Percentiles rank a stretch among this genome's conserved stretches.
Evolutionary conservation across 1,140 invertebrate genomes (phyloP).

Genomic region (Drosophila melanica): DNA sequence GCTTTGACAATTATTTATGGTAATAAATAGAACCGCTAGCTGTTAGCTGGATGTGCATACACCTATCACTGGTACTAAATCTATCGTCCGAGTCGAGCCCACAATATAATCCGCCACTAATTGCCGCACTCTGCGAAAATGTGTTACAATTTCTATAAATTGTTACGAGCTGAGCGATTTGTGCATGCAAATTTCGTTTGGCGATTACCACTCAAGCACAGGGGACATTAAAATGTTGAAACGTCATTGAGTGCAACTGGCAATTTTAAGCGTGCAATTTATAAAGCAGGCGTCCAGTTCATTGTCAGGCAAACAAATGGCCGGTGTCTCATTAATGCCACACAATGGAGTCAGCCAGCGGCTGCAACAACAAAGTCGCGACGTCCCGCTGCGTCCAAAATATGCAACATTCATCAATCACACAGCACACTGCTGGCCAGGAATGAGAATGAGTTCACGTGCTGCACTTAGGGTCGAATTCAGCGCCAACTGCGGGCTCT

Average conservation of each 20-base stretch:
- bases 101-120: slow-evolving; percentile 68
- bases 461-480: slow-evolving; percentile 75
- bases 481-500: slow-evolving; percentile 23
- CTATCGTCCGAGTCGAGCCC: slow-evolving; percentile 38
- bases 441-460: slow-evolving; percentile 79
- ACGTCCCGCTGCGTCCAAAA: slow-evolving; percentile 67
- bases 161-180: slow-evolving; percentile 39
- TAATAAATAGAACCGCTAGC: slow-evolving; percentile 78
- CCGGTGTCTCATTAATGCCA: slow-evolving; percentile 80
- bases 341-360: slow-evolving; percentile 72
- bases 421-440: slow-evolving; percentile 60
- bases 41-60: slow-evolving; percentile 9
- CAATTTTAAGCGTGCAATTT: slow-evolving; percentile 58
- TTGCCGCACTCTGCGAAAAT: slow-evolving; percentile 52
- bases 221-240: slow-evolving; percentile 45
- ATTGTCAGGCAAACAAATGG: slow-evolving; percentile 76
- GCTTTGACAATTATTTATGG: slow-evolving; percentile 82
- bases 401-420: slow-evolving; percentile 82
- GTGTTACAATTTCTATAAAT: slow-evolving; percentile 68
- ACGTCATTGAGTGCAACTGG: slow-evolving; percentile 51
- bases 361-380: slow-evolving; percentile 28
- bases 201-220: slow-evolving; percentile 35
- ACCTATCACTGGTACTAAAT: slow-evolving; percentile 45
- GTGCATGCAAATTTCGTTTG: slow-evolving; percentile 52
- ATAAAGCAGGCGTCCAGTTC: slow-evolving; percentile 47